These are phyloP conservation scores for Sorex maritimensis DNA, from an alignment of 2,797 vertebrate genomes.

Conservation along the genomic window DNA sequence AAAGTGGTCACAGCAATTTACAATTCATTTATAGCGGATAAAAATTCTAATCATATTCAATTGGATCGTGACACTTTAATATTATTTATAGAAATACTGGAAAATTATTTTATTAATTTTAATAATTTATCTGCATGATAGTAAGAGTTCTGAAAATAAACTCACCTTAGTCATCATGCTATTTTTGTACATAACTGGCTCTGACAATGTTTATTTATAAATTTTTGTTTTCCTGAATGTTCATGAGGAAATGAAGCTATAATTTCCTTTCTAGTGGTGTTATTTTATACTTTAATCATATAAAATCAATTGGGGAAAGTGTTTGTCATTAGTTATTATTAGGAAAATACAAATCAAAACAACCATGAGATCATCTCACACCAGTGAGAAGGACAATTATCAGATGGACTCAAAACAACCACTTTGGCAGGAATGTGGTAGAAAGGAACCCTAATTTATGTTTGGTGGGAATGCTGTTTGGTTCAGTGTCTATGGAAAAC, in stretches of 20 bases:
- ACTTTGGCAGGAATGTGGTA: too few relatives aligned
- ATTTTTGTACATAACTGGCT: not conserved
- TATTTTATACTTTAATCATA: not conserved
- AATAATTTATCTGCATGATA: slow-evolving; percentile 56
- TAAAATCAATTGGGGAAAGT: slow-evolving; percentile 44
- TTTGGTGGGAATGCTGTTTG: too few relatives aligned
- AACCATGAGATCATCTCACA: too few relatives aligned
- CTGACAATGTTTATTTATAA: slow-evolving; percentile 19
- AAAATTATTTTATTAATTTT: slow-evolving; percentile 31
- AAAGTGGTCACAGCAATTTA: slow-evolving; percentile 55
- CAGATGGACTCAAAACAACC: too few relatives aligned
- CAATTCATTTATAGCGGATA: not conserved
- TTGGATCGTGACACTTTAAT: slow-evolving; percentile 11
- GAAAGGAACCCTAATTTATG: too few relatives aligned
- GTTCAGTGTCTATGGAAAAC: too few relatives aligned
- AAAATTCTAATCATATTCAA: slow-evolving; percentile 56
- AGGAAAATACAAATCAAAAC: too few relatives aligned
- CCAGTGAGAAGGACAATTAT: too few relatives aligned
- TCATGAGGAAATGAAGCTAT: slow-evolving; percentile 18
- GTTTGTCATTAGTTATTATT: not conserved
- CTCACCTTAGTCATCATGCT: not conserved
- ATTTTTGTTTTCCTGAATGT: slow-evolving; percentile 61
- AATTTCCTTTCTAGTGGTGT: slow-evolving; percentile 7
- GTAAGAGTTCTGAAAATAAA: slow-evolving; percentile 24
- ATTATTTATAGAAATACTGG: not conserved